phyloP scores from a whole-genome alignment of 2,888 invertebrate species.

The Ophraella communa region DNA sequence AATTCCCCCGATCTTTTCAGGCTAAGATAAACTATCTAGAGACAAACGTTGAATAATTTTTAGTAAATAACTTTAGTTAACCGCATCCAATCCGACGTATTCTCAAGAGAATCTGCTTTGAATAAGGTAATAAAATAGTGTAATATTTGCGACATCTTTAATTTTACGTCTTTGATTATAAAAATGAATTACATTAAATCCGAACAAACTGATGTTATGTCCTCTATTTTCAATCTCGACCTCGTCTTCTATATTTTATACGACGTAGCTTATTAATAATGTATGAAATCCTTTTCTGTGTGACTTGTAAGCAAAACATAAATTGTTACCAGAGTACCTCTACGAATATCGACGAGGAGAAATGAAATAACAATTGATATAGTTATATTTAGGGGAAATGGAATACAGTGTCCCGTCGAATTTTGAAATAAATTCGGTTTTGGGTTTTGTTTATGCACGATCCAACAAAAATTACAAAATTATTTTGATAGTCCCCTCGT shows the following conservation, averaged over 20 bases:
- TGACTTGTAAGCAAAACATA: conserved; percentile 46
- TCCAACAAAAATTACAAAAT: too few relatives aligned
- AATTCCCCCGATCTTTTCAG: too few relatives aligned
- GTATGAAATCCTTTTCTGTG: conserved; percentile 40
- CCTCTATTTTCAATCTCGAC: conserved; percentile 36
- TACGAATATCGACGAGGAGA: conserved; percentile 33
- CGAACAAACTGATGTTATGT: neutral
- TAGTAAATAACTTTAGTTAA: too few relatives aligned
- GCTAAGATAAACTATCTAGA: too few relatives aligned
- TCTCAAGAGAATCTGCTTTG: too few relatives aligned
- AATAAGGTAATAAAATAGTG: too few relatives aligned
- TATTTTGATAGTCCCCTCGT: too few relatives aligned
- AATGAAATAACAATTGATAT: conserved; percentile 37
- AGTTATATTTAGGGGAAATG: conserved; percentile 22
- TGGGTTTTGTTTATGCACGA: too few relatives aligned
- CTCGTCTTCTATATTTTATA: conserved; percentile 39
- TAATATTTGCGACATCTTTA: too few relatives aligned
- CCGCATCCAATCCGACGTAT: too few relatives aligned
- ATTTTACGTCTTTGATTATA: neutral
- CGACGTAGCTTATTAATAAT: conserved; percentile 44
- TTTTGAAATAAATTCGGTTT: conserved; percentile 15
- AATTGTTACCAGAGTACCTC: conserved; percentile 43
- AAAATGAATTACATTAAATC: neutral
- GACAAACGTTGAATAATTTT: too few relatives aligned
- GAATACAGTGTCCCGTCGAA: conserved; percentile 12